phyloP scores from a whole-genome alignment of 2,113 vertebrate genomes.

The Callochromis pleurospilus region DNA sequence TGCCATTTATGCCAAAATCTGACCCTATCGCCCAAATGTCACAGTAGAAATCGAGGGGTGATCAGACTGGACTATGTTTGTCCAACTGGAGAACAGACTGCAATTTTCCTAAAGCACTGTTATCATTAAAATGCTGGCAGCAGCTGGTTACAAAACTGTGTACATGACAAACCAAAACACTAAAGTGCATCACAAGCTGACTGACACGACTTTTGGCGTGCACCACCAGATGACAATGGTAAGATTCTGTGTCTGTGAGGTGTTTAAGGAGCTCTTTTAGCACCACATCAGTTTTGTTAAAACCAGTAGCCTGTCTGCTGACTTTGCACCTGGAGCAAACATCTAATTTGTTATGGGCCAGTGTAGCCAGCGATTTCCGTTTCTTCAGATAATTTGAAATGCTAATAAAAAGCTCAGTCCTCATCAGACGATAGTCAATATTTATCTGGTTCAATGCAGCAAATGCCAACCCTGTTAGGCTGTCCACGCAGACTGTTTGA shows the following conservation, averaged over 20 bases:
- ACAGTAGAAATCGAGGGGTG: background rate
- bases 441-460: background rate
- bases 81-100: no score
- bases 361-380: background rate
- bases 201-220: background rate
- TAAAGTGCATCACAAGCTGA: background rate
- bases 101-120: background rate
- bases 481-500: background rate
- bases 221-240: background rate
- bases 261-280: background rate
- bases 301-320: background rate
- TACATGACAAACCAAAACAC: background rate
- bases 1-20: background rate
- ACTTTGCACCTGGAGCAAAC: background rate
- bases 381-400: background rate
- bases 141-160: background rate
- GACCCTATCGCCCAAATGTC: accelerated
- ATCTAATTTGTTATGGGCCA: background rate
- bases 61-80: accelerated
- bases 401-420: background rate
- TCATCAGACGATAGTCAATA: background rate
- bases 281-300: background rate
- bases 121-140: background rate
- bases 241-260: background rate
- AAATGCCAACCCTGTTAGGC: background rate